phyloP scores from a whole-genome alignment of 2,888 invertebrate genomes.

The Tipula vernalis region DNA sequence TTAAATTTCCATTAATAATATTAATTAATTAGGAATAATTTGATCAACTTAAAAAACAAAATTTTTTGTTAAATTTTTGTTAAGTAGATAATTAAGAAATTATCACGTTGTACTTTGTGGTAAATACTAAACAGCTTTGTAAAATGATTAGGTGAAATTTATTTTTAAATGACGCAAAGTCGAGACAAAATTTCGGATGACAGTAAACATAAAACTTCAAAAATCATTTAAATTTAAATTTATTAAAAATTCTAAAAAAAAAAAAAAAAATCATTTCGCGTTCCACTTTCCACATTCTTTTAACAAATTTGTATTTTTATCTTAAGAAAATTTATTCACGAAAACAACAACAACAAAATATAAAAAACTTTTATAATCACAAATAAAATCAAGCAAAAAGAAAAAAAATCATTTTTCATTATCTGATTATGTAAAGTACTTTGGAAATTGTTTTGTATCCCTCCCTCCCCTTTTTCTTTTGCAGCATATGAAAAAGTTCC shows the following conservation, averaged over 20 bases:
- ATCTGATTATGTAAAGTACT: not conserved
- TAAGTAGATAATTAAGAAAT: too few species aligned
- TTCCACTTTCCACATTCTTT: not conserved
- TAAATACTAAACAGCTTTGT: too few species aligned
- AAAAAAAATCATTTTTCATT: not conserved
- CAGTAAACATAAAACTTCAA: not conserved
- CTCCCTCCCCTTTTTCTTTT: not conserved
- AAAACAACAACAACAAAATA: not conserved
- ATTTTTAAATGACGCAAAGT: not conserved
- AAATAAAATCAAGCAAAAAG: not conserved
- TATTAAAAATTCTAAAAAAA: not conserved
- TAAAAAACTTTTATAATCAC: not conserved
- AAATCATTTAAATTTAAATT: not conserved
- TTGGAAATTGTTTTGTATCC: not conserved
- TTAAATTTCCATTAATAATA: too few species aligned
- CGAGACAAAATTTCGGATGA: not conserved
- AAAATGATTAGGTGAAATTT: too few species aligned
- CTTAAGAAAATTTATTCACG: not conserved
- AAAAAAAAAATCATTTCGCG: not conserved
- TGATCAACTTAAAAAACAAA: too few species aligned
- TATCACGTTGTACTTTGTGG: too few species aligned
- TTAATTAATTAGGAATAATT: too few species aligned
- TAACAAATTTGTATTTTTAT: not conserved
- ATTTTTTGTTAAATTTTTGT: too few species aligned
- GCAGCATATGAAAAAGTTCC: not conserved